A percentile compares a stretch with the other conserved stretches of the same genome.
Evolutionary conservation across 2,113 vertebrate genomes (phyloP).

Genomic region (Hypanus sabinus): DNA sequence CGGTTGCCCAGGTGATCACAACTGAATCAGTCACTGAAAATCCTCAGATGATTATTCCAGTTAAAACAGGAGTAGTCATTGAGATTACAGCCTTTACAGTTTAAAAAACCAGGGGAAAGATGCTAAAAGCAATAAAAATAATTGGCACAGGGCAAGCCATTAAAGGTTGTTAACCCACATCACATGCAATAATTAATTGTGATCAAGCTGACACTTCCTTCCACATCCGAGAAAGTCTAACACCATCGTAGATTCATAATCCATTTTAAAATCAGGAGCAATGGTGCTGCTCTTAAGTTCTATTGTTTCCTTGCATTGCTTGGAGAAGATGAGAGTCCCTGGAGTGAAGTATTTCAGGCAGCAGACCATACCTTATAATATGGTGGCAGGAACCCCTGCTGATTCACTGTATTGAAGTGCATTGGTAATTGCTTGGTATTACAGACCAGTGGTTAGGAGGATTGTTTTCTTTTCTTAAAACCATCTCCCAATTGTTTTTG

Average conservation of each 20-base stretch:
- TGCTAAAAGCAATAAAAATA: not conserved
- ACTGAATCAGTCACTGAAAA: not conserved
- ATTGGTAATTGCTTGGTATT: not conserved
- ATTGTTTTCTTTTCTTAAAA: not conserved
- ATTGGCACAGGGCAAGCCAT: not conserved
- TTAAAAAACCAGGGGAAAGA: not conserved
- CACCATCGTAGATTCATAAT: not conserved
- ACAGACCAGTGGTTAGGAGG: not conserved
- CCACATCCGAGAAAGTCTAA: not conserved
- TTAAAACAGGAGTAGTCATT: not conserved
- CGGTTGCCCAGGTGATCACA: not conserved
- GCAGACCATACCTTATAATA: not conserved
- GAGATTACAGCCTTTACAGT: not conserved
- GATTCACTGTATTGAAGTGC: not conserved
- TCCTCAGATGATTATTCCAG: not conserved
- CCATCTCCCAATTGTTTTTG: not conserved
- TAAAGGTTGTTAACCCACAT: not conserved
- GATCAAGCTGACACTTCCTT: not conserved
- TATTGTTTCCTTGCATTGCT: not conserved
- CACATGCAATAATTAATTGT: slow-evolving; percentile 11
- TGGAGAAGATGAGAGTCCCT: not conserved
- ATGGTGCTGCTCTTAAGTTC: not conserved
- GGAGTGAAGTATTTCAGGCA: slow-evolving; percentile 18
- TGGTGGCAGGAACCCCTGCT: not conserved
- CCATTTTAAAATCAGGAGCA: slow-evolving; percentile 23